Evolutionary conservation across 1,140 invertebrate genomes (phyloP).

Genomic region (Dendroctonus valens): DNA sequence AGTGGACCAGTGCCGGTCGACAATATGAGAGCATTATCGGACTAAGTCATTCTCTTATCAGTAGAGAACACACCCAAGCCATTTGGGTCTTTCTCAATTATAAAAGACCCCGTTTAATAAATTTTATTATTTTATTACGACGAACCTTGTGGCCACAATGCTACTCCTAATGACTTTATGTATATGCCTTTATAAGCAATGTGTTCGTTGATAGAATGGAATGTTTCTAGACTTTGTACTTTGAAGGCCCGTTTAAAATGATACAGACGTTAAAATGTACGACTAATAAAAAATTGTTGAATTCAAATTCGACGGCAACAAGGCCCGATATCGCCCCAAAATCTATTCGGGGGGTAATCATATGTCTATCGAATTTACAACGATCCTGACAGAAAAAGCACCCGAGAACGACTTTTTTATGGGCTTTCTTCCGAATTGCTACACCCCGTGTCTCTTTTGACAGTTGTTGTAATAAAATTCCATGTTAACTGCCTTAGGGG

Average conservation of each 20-base stretch:
- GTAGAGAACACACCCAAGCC: conserved; percentile 25
- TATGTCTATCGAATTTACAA: too few relatives aligned
- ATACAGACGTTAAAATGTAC: too few relatives aligned
- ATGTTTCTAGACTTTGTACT: background rate
- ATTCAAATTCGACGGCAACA: too few relatives aligned
- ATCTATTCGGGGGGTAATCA: too few relatives aligned
- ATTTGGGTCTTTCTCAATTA: conserved; percentile 27
- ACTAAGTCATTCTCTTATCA: conserved; percentile 24
- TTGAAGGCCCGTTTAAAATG: background rate
- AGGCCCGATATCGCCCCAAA: too few relatives aligned
- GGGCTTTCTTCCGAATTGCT: conserved; percentile 4
- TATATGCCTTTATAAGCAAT: conserved; percentile 14
- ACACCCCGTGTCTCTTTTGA: conserved; percentile 15
- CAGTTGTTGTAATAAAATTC: conserved; percentile 25
- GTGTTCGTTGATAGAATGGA: conserved; percentile 3
- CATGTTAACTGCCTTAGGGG: conserved; percentile 23
- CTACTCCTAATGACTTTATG: conserved; percentile 22
- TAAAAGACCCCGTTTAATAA: conserved; percentile 29
- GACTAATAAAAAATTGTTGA: too few relatives aligned
- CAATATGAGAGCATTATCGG: conserved; percentile 27
- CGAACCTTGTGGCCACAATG: conserved; percentile 9
- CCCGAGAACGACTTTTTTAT: conserved; percentile 7
- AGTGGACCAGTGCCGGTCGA: conserved; percentile 20
- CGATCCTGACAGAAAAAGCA: background rate
- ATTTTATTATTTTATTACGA: conserved; percentile 24